phyloP scores from a whole-genome alignment of 2,888 invertebrate species.

The Aphodius sticticus region DNA sequence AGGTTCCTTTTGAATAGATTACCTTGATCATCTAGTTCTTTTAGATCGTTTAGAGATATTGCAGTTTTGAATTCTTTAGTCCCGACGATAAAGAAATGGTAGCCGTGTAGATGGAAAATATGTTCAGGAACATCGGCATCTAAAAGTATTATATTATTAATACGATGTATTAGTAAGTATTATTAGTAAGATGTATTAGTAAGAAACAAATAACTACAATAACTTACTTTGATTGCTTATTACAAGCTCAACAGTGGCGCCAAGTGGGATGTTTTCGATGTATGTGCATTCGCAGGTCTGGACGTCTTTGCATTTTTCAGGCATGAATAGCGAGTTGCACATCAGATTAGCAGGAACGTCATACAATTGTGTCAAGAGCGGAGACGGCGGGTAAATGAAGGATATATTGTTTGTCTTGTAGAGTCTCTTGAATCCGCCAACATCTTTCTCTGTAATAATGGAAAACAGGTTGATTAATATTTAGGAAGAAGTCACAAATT shows the following conservation, averaged over 20 bases:
- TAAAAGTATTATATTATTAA: constrained; percentile 46
- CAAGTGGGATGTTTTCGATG: constrained; percentile 71
- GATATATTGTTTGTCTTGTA: constrained; percentile 73
- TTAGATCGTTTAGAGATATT: constrained; percentile 64
- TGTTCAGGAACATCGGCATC: constrained; percentile 71
- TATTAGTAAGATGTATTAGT: too few species aligned
- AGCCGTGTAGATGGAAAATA: constrained; percentile 80
- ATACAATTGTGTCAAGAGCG: constrained; percentile 75
- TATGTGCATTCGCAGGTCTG: constrained; percentile 77
- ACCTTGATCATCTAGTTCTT: constrained; percentile 66
- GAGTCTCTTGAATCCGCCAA: constrained; percentile 38
- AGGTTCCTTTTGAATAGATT: constrained; percentile 67
- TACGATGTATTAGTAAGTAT: constrained; percentile 11
- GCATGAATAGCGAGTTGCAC: constrained; percentile 59
- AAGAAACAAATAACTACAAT: not conserved
- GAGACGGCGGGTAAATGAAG: constrained; percentile 79
- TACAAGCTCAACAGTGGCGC: constrained; percentile 76
- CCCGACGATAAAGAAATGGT: constrained; percentile 75
- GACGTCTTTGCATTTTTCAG: constrained; percentile 53
- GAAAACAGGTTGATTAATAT: not conserved
- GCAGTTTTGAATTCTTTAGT: constrained; percentile 64
- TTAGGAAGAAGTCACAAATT: too few species aligned
- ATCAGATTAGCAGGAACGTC: constrained; percentile 66
- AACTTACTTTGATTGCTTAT: constrained; percentile 77
- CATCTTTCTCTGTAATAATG: constrained; percentile 4